Conservation (phyloP, 2,113 vertebrate genomes). For the Heliornis fulica region DNA sequence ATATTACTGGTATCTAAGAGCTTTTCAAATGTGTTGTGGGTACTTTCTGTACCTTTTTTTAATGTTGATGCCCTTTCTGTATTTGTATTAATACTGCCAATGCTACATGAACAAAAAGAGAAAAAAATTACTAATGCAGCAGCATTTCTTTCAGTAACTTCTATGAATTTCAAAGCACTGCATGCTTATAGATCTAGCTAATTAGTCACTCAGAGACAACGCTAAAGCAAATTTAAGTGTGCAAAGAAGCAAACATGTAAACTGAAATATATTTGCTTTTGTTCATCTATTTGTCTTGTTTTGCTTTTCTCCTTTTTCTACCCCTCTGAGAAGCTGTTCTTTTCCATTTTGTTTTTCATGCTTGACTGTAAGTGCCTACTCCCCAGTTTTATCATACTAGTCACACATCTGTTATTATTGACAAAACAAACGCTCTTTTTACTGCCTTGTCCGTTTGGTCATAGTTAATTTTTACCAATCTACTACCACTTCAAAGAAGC, state of each 20-base stretch:
- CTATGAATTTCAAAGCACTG: background rate
- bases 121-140: background rate
- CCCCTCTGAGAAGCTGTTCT: background rate
- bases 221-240: conserved; percentile 23
- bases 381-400: background rate
- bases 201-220: conserved; percentile 29
- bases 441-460: conserved; percentile 2
- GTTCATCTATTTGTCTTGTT: conserved; percentile 10
- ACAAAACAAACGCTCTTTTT: background rate
- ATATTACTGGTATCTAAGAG: background rate
- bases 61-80: background rate
- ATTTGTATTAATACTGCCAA: background rate
- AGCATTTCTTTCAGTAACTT: background rate
- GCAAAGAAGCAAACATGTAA: conserved; percentile 15
- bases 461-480: conserved; percentile 19
- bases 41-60: background rate
- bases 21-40: background rate
- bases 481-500: background rate
- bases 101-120: background rate
- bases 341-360: conserved; percentile 4
- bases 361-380: conserved; percentile 24
- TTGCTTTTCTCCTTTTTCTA: background rate
- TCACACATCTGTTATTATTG: background rate
- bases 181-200: conserved; percentile 2
- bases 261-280: conserved; percentile 6